phyloP scores from a whole-genome alignment of 92 coral and sea anemone species.

The Scolanthus callimorphus region DNA sequence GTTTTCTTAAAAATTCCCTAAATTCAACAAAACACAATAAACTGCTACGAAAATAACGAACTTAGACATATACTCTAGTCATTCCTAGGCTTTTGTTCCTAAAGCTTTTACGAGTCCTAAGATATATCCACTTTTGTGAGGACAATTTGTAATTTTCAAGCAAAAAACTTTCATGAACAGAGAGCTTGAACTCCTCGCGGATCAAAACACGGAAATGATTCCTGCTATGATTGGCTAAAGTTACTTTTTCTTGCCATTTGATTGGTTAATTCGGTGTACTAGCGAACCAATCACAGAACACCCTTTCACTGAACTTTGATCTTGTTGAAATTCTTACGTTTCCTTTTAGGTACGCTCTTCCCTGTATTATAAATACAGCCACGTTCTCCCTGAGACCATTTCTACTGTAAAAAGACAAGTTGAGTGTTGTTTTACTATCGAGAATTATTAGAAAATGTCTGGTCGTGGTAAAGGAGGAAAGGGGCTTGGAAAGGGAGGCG shows the following conservation, averaged over 20 bases:
- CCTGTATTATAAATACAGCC: slow-evolving; percentile 5
- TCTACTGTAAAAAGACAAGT: too few relatives aligned
- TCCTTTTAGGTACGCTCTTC: slow-evolving; percentile 30
- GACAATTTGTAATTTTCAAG: too few relatives aligned
- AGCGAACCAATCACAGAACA: slow-evolving; percentile 12
- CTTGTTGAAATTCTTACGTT: not conserved
- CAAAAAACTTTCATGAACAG: too few relatives aligned
- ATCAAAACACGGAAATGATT: not conserved
- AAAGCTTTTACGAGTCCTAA: too few relatives aligned
- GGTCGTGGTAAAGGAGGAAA: slow-evolving; percentile 97
- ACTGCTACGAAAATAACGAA: too few relatives aligned
- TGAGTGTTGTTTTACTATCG: not conserved
- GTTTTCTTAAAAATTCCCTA: too few relatives aligned
- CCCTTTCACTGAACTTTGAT: not conserved
- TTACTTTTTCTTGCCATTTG: not conserved
- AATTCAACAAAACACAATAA: too few relatives aligned
- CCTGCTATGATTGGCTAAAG: slow-evolving; percentile 13
- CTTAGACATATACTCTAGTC: too few relatives aligned
- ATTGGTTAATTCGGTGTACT: slow-evolving; percentile 5
- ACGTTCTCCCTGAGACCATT: not conserved
- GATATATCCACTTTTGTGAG: too few relatives aligned
- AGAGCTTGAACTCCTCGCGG: too few relatives aligned
- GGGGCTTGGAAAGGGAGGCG: slow-evolving; percentile 93
- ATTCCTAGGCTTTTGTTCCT: too few relatives aligned
- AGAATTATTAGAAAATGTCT: slow-evolving; percentile 38